Evolutionary conservation across 2,797 vertebrate genomes (phyloP).

Genomic region (Sarcoramphus papa): DNA sequence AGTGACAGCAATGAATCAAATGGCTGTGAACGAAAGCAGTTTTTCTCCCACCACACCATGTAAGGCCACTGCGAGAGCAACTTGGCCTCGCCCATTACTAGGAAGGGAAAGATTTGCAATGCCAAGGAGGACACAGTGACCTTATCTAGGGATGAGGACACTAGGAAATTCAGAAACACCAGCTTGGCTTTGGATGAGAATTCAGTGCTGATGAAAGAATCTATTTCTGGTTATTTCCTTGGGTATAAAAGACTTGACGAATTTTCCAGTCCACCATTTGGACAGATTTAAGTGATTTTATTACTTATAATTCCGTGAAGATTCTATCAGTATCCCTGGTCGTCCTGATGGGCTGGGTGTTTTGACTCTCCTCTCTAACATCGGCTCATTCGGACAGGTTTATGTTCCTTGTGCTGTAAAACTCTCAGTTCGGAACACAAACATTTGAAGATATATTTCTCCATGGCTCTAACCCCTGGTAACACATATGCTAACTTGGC

Average conservation of each 20-base stretch:
- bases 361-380: conserved; percentile 4
- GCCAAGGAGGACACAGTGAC: background rate
- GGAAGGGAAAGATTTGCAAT: background rate
- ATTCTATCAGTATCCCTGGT: conserved; percentile 9
- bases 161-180: conserved; percentile 6
- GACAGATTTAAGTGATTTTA: conserved; percentile 35
- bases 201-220: background rate
- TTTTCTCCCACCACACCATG: background rate
- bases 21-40: background rate
- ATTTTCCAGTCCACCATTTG: conserved; percentile 38
- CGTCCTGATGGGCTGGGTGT: background rate
- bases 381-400: conserved; percentile 18
- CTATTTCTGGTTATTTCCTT: conserved; percentile 48
- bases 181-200: conserved; percentile 2
- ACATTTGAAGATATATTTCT: conserved; percentile 12
- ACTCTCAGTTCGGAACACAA: background rate
- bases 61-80: background rate
- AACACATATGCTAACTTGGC: background rate
- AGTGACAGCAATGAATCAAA: conserved; percentile 1
- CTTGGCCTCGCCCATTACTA: background rate
- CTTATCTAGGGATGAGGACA: background rate
- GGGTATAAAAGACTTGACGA: background rate
- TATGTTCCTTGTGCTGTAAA: background rate
- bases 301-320: conserved; percentile 1
- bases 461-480: background rate